Percentiles rank a stretch among this genome's conserved stretches.
Conservation (phyloP, 2,888 invertebrate species). For the Neoascia interrupta region DNA sequence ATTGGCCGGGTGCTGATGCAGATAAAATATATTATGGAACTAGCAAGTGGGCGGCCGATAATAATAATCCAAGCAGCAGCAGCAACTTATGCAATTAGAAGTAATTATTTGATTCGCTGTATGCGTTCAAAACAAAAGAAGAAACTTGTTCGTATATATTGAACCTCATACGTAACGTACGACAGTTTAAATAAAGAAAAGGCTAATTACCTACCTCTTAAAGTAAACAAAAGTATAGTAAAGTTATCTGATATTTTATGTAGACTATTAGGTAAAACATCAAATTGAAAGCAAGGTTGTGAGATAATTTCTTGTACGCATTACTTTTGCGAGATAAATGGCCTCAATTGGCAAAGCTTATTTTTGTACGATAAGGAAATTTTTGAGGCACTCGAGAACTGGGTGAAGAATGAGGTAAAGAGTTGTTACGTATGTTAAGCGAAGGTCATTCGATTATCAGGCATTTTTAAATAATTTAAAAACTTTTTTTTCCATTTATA, state of each 20-base stretch:
- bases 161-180: too few species aligned
- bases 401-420: background rate
- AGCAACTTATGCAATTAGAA: slow-evolving; percentile 27
- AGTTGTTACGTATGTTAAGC: too few species aligned
- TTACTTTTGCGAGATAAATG: slow-evolving; percentile 4
- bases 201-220: too few species aligned
- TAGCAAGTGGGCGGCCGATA: slow-evolving; percentile 2
- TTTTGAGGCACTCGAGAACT: too few species aligned
- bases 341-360: too few species aligned
- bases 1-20: slow-evolving; percentile 30
- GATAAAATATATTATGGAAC: slow-evolving; percentile 33
- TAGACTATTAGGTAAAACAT: slow-evolving; percentile 14
- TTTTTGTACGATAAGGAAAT: background rate
- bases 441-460: too few species aligned
- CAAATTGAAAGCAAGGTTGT: background rate
- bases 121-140: too few species aligned
- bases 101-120: slow-evolving; percentile 32
- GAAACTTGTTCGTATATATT: too few species aligned
- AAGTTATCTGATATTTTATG: slow-evolving; percentile 10
- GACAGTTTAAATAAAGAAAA: too few species aligned
- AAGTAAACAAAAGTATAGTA: slow-evolving; percentile 3
- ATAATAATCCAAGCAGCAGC: slow-evolving; percentile 24
- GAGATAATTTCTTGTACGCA: background rate
- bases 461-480: too few species aligned
- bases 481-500: too few species aligned